A percentile compares a stretch with the other conserved stretches of the same genome.
These are phyloP conservation scores for Peromyscus leucopus DNA, from an alignment of 2,113 vertebrate species.

Conservation along the genomic window DNA sequence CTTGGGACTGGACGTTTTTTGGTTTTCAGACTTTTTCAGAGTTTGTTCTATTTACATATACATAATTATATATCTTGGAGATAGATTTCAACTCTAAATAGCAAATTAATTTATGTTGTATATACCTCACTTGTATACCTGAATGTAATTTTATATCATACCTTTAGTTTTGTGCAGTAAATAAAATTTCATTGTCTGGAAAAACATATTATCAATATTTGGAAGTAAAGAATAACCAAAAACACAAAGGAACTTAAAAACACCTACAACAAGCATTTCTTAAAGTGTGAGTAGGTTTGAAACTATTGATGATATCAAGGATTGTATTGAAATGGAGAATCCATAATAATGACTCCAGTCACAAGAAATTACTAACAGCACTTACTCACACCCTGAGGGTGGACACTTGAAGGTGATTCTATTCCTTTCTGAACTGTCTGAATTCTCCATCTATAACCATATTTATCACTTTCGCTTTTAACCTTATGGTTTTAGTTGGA, in stretches of 20 bases:
- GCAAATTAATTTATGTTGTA: not conserved
- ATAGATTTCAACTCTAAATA: not conserved
- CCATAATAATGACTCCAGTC: not conserved
- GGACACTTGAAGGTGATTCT: not conserved
- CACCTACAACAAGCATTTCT: not conserved
- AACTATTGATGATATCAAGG: not conserved
- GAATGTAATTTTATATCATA: not conserved
- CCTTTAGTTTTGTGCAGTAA: not conserved
- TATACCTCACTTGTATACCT: not conserved
- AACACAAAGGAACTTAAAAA: not conserved
- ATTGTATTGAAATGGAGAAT: not conserved
- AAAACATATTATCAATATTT: not conserved
- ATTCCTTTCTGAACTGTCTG: not conserved
- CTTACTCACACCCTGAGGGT: not conserved
- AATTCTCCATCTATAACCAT: not conserved
- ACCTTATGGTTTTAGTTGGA: not conserved
- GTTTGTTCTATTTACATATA: not conserved
- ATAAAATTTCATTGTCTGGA: not conserved
- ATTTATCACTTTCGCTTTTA: not conserved
- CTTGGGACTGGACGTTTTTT: not conserved
- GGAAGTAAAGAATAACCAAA: not conserved
- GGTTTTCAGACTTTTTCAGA: not conserved
- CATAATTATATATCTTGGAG: not conserved
- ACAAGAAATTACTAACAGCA: not conserved
- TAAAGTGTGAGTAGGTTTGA: constrained; percentile 1